Evolutionary conservation across 2,113 vertebrate genomes (phyloP).

Genomic region (Thunnus thynnus): DNA sequence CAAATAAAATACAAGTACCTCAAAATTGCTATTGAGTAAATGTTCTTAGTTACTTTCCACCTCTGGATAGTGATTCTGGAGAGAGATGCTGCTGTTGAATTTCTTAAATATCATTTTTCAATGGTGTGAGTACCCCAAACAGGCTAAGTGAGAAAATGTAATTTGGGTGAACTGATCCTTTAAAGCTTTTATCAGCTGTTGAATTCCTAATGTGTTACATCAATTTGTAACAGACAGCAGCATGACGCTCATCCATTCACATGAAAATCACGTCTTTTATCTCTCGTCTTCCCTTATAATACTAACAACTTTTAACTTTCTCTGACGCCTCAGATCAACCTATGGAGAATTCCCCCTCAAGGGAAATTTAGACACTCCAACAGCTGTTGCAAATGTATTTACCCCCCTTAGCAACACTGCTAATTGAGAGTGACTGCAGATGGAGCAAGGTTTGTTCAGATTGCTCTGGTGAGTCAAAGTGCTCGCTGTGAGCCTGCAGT

Average conservation of each 20-base stretch:
- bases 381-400: constrained; percentile 75
- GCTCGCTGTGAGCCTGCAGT: constrained; percentile 36
- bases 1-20: too few species aligned
- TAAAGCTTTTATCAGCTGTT: background rate
- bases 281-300: constrained; percentile 8
- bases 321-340: constrained; percentile 32
- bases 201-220: background rate
- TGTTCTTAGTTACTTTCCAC: too few species aligned
- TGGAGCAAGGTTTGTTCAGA: constrained; percentile 63
- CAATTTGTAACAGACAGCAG: background rate
- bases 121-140: too few species aligned
- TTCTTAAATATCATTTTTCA: too few species aligned
- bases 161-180: background rate
- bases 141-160: too few species aligned
- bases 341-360: constrained; percentile 46
- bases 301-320: constrained; percentile 34
- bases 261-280: constrained; percentile 2
- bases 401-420: constrained; percentile 69
- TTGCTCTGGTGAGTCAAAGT: constrained; percentile 44
- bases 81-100: too few species aligned
- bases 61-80: too few species aligned
- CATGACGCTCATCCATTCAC: constrained; percentile 4
- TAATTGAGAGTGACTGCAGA: constrained; percentile 76
- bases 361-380: constrained; percentile 63
- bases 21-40: too few species aligned